Evolutionary conservation across 2,113 vertebrate species (phyloP).

Genomic region (Percina caprodes): DNA sequence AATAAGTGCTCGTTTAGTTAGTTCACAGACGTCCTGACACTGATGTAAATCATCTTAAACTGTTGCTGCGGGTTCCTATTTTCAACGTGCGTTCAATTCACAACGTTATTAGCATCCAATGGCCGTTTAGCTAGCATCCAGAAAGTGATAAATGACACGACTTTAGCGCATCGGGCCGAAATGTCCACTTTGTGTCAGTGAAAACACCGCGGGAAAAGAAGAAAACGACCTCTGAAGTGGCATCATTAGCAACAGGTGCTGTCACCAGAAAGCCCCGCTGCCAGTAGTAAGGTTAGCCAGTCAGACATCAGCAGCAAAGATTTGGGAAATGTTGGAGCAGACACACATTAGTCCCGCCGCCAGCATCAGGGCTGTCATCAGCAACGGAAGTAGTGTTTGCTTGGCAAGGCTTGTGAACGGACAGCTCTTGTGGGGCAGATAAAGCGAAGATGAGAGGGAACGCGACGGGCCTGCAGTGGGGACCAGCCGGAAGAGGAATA

Average conservation of each 20-base stretch:
- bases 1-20: not conserved
- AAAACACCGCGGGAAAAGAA: not conserved
- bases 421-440: slow-evolving; percentile 54
- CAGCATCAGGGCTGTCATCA: slow-evolving; percentile 57
- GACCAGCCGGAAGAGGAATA: not conserved
- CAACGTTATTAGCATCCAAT: not conserved
- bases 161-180: not conserved
- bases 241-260: slow-evolving; percentile 47
- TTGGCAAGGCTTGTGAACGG: slow-evolving; percentile 51
- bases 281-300: not conserved
- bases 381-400: slow-evolving; percentile 42
- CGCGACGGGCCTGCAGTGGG: slow-evolving; percentile 1
- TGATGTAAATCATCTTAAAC: not conserved
- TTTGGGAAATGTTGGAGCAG: slow-evolving; percentile 34
- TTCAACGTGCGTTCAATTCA: not conserved
- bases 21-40: not conserved
- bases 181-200: not conserved
- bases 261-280: slow-evolving; percentile 25
- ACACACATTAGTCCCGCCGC: slow-evolving; percentile 52
- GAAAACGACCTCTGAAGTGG: not conserved
- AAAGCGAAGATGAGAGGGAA: slow-evolving; percentile 54
- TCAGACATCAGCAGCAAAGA: slow-evolving; percentile 38
- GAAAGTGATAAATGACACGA: not conserved
- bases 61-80: not conserved
- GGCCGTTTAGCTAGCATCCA: not conserved